Evolutionary conservation across 1,140 invertebrate genomes (phyloP).

Genomic region (Caenorhabditis tropicalis): DNA sequence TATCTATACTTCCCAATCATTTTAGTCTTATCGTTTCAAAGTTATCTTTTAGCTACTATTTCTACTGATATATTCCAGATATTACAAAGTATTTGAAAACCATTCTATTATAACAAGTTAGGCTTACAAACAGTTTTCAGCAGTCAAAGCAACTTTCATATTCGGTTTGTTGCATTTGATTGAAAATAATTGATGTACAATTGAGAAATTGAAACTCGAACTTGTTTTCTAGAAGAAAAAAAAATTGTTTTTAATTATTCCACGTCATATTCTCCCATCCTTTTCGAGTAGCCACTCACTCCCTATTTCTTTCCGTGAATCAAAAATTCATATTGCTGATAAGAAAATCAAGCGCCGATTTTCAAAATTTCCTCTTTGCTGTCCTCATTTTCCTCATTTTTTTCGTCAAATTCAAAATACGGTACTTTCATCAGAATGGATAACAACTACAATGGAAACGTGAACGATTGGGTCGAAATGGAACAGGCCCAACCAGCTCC

Average conservation of each 20-base stretch:
- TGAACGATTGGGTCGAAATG: conserved; percentile 4
- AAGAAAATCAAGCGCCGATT: not conserved
- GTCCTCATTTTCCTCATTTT: not conserved
- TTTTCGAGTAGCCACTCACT: not conserved
- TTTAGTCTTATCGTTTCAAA: conserved; percentile 24
- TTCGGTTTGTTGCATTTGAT: no score
- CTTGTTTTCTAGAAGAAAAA: no score
- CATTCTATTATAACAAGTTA: no score
- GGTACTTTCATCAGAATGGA: not conserved
- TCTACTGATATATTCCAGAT: conserved; percentile 23
- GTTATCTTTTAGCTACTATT: not conserved
- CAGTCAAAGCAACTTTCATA: no score
- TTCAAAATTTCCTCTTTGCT: not conserved
- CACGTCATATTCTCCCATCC: not conserved
- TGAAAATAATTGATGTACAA: no score
- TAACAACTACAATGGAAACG: not conserved
- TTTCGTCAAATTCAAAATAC: not conserved
- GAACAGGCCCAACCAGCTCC: not conserved
- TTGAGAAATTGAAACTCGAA: no score
- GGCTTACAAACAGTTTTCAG: no score
- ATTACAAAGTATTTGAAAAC: no score
- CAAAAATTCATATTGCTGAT: not conserved
- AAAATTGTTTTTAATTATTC: no score
- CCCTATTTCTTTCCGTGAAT: not conserved
- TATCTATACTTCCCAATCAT: conserved; percentile 30